A percentile compares a stretch with the other conserved stretches of the same genome.
Conservation (phyloP, 2,113 vertebrate species). For the Cynoglossus semilaevis region DNA sequence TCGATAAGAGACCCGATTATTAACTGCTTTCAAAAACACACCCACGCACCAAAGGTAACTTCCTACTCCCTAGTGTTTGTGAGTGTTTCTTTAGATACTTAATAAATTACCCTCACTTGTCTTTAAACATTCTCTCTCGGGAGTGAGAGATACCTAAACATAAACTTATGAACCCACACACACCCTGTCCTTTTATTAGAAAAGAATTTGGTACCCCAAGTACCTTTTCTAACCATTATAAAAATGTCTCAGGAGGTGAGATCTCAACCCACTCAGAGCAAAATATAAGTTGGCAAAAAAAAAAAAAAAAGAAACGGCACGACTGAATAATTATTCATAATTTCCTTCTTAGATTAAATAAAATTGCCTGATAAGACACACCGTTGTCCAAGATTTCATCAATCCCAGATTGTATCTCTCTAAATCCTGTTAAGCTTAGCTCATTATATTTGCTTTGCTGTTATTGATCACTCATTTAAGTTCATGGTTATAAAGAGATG, state of each 20-base stretch:
- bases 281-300: slow-evolving; percentile 1
- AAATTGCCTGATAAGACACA: slow-evolving; percentile 12
- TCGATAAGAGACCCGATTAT: too few relatives aligned
- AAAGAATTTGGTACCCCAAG: too few relatives aligned
- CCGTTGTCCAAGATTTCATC: slow-evolving; percentile 15
- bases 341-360: slow-evolving; percentile 12
- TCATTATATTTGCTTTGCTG: slow-evolving; percentile 26
- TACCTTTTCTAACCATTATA: slow-evolving; percentile 27
- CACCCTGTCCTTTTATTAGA: too few relatives aligned
- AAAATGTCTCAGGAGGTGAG: slow-evolving; percentile 22
- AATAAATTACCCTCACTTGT: too few relatives aligned
- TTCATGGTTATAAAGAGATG: not conserved
- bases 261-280: slow-evolving; percentile 25
- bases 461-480: slow-evolving; percentile 26
- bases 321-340: slow-evolving; percentile 15
- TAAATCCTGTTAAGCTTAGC: slow-evolving; percentile 32
- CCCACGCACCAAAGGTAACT: too few relatives aligned
- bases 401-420: slow-evolving; percentile 16
- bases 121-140: too few relatives aligned
- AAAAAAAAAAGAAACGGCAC: slow-evolving; percentile 19
- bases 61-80: too few relatives aligned
- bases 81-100: too few relatives aligned
- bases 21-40: too few relatives aligned
- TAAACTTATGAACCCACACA: too few relatives aligned
- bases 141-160: too few relatives aligned